Evolutionary conservation across 2,113 vertebrate genomes (phyloP).

Genomic region (Indicator indicator): DNA sequence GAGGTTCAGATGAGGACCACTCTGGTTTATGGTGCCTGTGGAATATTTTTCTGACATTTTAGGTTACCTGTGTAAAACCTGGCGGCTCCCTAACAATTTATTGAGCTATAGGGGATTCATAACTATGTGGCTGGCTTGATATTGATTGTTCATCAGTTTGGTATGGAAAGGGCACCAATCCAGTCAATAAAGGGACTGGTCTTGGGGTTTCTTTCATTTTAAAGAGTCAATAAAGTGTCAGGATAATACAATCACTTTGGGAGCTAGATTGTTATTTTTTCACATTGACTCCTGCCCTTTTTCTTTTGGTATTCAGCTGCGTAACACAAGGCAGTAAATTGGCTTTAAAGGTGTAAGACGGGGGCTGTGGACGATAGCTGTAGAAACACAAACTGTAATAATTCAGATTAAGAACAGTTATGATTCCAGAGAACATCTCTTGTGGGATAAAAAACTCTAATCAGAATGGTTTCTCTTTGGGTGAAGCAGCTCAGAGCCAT

Average conservation of each 20-base stretch:
- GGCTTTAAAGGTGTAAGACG: neutral
- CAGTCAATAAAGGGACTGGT: conserved; percentile 52
- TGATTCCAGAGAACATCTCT: neutral
- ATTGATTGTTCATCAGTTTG: conserved; percentile 22
- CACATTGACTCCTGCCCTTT: neutral
- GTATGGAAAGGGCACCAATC: conserved; percentile 50
- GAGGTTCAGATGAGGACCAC: conserved; percentile 19
- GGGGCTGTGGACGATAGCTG: neutral
- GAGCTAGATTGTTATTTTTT: conserved; percentile 17
- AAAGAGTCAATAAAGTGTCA: conserved; percentile 36
- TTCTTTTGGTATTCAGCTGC: conserved; percentile 22
- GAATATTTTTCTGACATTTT: conserved; percentile 51
- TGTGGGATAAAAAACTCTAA: conserved; percentile 12
- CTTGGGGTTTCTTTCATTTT: neutral
- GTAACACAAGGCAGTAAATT: neutral
- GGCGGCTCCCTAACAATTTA: conserved; percentile 42
- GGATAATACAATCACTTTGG: conserved; percentile 23
- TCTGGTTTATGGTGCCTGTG: conserved; percentile 39
- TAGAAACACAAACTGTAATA: neutral
- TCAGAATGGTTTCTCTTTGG: neutral
- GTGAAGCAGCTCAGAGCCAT: neutral
- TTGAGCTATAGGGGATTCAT: conserved; percentile 53
- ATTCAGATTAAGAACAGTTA: neutral
- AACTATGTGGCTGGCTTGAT: conserved; percentile 58
- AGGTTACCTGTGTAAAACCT: conserved; percentile 62